These are phyloP conservation scores for Acrocyrtus sp. DNA, from an alignment of 2,888 invertebrate genomes.

Conservation along the genomic window DNA sequence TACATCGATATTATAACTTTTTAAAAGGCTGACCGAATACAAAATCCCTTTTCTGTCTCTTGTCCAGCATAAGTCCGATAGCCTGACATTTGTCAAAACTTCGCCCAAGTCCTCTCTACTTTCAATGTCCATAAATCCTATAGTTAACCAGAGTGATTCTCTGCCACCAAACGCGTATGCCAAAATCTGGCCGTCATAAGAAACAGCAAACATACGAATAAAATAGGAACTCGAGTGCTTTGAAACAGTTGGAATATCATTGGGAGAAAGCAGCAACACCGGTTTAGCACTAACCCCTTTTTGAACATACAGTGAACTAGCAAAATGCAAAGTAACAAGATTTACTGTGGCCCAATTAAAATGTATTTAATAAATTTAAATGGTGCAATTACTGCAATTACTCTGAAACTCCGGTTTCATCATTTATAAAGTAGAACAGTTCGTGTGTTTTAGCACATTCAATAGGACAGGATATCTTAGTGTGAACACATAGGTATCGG, in stretches of 20 bases:
- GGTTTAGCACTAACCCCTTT: slow-evolving; percentile 80
- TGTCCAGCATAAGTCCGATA: slow-evolving; percentile 91
- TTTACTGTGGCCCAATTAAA: neutral
- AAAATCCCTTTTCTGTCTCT: slow-evolving; percentile 95
- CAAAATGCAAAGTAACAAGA: neutral
- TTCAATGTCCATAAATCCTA: slow-evolving; percentile 81
- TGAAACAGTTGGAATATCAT: slow-evolving; percentile 68
- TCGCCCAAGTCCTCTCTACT: slow-evolving; percentile 87
- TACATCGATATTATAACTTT: too few species aligned
- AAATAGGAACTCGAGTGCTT: slow-evolving; percentile 75
- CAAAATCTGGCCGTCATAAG: slow-evolving; percentile 89
- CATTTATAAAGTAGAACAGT: slow-evolving; percentile 87
- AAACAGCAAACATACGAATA: slow-evolving; percentile 79
- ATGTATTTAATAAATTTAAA: neutral
- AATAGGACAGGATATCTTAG: slow-evolving; percentile 91
- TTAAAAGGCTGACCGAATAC: slow-evolving; percentile 90
- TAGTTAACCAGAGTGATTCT: slow-evolving; percentile 96
- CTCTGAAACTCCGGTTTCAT: slow-evolving; percentile 96
- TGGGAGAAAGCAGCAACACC: slow-evolving; percentile 91
- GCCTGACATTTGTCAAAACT: slow-evolving; percentile 88
- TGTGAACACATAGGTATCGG: slow-evolving; percentile 91
- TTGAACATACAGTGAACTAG: slow-evolving; percentile 90
- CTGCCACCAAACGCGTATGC: slow-evolving; percentile 93
- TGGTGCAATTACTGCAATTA: too few species aligned
- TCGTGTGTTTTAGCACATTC: slow-evolving; percentile 82